These are phyloP conservation scores for Eutolmus rufibarbis DNA, from an alignment of 2,888 invertebrate genomes.

Conservation along the genomic window DNA sequence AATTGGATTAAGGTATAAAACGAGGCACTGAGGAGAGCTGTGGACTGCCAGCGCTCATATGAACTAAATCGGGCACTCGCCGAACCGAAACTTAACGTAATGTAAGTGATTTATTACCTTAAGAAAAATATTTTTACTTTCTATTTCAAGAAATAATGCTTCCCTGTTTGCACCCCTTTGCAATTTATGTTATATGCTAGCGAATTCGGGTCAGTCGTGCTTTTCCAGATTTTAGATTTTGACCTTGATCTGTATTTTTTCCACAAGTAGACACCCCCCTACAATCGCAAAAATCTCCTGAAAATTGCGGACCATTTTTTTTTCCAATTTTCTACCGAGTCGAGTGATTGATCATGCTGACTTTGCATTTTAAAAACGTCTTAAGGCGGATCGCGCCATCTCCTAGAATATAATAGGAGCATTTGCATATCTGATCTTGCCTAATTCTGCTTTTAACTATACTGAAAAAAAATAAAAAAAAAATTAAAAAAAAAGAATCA, in stretches of 20 bases:
- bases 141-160: not conserved
- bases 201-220: not conserved
- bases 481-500: not conserved
- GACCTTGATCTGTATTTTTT: not conserved
- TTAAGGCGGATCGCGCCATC: not conserved
- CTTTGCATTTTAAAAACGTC: not conserved
- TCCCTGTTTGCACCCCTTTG: not conserved
- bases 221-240: not conserved
- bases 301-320: not conserved
- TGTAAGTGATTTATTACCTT: conserved; percentile 31
- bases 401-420: not conserved
- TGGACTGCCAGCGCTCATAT: not conserved
- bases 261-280: not conserved
- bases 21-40: not conserved
- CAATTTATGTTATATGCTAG: not conserved
- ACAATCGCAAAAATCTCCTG: not conserved
- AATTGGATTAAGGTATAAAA: conserved; percentile 23
- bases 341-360: not conserved
- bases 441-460: not conserved
- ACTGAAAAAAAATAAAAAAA: not conserved
- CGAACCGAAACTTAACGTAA: not conserved
- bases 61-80: not conserved
- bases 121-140: conserved; percentile 6
- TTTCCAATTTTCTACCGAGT: not conserved
- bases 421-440: not conserved